Conservation (phyloP, 2,888 invertebrate species). For the Cyrtodaria siliqua region DNA sequence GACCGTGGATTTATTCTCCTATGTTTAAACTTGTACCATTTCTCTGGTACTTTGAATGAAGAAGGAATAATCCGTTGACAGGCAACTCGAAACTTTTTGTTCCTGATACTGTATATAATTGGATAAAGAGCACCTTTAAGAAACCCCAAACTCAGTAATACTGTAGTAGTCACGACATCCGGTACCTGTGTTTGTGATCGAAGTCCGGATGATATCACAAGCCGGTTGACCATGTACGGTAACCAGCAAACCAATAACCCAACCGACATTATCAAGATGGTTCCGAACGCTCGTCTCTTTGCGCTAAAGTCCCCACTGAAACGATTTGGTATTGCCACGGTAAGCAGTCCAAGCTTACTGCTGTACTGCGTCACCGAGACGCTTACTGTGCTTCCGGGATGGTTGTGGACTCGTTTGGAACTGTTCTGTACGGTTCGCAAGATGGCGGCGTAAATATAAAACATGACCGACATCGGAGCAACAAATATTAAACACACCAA, state of each 20-base stretch:
- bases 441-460: constrained; percentile 73
- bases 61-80: constrained; percentile 58
- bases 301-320: constrained; percentile 75
- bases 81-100: constrained; percentile 74
- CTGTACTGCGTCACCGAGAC: constrained; percentile 66
- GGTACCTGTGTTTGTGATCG: constrained; percentile 20
- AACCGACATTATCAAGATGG: constrained; percentile 78
- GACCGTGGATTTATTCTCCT: constrained; percentile 62
- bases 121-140: constrained; percentile 80
- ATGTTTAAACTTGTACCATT: not conserved
- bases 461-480: constrained; percentile 73
- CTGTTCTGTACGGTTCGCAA: constrained; percentile 72
- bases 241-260: constrained; percentile 74
- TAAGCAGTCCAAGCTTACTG: constrained; percentile 58
- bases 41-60: constrained; percentile 1
- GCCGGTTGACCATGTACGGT: constrained; percentile 70
- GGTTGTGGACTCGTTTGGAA: constrained; percentile 66
- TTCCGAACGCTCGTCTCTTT: constrained; percentile 81
- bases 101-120: constrained; percentile 77
- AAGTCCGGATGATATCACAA: constrained; percentile 54
- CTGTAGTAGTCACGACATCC: constrained; percentile 16
- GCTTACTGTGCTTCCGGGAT: constrained; percentile 55
- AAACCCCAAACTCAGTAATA: constrained; percentile 73
- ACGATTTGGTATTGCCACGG: constrained; percentile 48
- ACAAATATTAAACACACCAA: constrained; percentile 67